Conservation (phyloP, 2,888 invertebrate genomes). For the Leucophora obtusa region DNA sequence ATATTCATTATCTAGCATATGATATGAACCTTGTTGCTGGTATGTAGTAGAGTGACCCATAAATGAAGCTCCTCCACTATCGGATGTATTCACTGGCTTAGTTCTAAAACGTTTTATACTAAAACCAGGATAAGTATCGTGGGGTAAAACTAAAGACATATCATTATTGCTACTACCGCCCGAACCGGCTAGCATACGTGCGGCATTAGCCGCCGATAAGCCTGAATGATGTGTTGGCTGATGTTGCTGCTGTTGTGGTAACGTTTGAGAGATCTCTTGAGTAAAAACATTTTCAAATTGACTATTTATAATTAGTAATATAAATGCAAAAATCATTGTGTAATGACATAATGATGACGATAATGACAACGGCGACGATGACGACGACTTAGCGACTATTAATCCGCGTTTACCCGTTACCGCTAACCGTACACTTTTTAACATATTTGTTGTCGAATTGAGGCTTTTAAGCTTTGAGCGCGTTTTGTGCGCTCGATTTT, state of each 20-base stretch:
- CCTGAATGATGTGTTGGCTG: conserved; percentile 58
- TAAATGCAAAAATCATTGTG: conserved; percentile 55
- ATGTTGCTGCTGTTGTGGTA: background rate
- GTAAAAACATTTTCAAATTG: conserved; percentile 60
- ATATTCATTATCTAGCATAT: conserved; percentile 87
- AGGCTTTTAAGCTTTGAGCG: conserved; percentile 63
- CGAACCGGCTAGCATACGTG: conserved; percentile 72
- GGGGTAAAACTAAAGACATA: conserved; percentile 84
- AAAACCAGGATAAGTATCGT: conserved; percentile 93
- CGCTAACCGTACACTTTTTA: conserved; percentile 33
- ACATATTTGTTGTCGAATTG: conserved; percentile 30
- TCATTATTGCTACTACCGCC: conserved; percentile 70
- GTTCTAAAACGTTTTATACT: conserved; percentile 88
- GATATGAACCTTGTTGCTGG: conserved; percentile 79
- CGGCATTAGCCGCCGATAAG: conserved; percentile 73
- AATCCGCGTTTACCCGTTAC: conserved; percentile 35
- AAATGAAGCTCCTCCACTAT: conserved; percentile 20
- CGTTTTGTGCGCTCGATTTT: conserved; percentile 67
- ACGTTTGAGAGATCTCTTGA: conserved; percentile 55
- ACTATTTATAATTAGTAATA: conserved; percentile 61
- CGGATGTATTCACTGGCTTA: conserved; percentile 68
- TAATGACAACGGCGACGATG: conserved; percentile 22
- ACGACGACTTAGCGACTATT: conserved; percentile 15
- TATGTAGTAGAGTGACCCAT: conserved; percentile 22
- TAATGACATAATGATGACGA: conserved; percentile 37